Evolutionary conservation across 23 tunicate species (phyloP).

Genomic region (Trididemnum nubilum): DNA sequence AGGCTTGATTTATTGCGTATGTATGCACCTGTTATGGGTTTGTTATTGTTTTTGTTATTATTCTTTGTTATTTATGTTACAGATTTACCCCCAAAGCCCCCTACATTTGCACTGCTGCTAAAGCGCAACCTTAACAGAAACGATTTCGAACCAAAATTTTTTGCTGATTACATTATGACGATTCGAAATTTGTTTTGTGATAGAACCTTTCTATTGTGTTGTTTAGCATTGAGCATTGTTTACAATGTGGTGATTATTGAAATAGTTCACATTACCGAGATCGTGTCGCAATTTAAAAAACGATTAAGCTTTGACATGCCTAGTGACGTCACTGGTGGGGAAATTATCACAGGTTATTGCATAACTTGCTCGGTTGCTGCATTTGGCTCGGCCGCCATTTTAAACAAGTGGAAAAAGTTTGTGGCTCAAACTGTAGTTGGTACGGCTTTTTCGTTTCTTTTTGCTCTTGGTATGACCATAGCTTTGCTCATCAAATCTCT

Average conservation of each 20-base stretch:
- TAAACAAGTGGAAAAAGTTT: background rate
- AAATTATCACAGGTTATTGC: background rate
- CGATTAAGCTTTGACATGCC: background rate
- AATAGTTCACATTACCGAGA: conserved; percentile 12
- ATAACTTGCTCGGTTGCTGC: conserved; percentile 8
- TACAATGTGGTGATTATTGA: conserved; percentile 9
- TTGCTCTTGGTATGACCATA: conserved; percentile 1
- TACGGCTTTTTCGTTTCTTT: background rate
- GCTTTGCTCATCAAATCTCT: background rate
- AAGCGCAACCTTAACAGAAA: background rate
- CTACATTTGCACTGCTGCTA: conserved; percentile 9
- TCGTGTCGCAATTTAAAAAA: background rate
- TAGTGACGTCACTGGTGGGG: conserved; percentile 20
- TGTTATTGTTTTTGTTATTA: background rate
- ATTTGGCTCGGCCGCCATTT: background rate
- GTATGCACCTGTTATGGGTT: conserved; percentile 6
- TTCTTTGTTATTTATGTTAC: conserved; percentile 3
- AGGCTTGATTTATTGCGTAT: background rate
- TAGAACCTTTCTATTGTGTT: background rate
- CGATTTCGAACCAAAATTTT: background rate
- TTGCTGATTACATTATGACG: background rate
- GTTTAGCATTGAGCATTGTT: conserved; percentile 1
- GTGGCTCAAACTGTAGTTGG: background rate
- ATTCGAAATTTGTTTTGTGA: background rate
- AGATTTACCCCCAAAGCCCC: conserved; percentile 23